phyloP scores from a whole-genome alignment of 2,113 vertebrate species.

The Pelecanus crispus region DNA sequence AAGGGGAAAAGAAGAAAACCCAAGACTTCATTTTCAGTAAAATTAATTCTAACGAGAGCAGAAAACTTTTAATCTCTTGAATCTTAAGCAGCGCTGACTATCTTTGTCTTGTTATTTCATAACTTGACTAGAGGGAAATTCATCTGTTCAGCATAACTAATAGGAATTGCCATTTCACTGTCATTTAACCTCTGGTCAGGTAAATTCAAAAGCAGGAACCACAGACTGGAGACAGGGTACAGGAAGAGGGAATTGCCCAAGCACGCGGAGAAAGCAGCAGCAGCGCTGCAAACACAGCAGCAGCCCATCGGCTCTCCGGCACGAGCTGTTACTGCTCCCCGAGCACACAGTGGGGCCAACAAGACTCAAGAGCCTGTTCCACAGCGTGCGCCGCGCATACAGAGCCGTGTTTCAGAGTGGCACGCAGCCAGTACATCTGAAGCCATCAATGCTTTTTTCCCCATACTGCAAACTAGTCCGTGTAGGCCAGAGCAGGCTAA shows the following conservation, averaged over 20 bases:
- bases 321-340: neutral
- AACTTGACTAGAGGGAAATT: neutral
- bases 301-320: neutral
- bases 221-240: fast-evolving
- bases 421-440: neutral
- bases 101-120: neutral
- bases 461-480: neutral
- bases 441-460: neutral
- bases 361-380: neutral
- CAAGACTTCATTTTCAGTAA: neutral
- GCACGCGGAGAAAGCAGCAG: neutral
- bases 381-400: fast-evolving
- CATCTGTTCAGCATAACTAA: neutral
- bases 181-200: neutral
- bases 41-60: neutral
- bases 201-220: neutral
- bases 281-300: neutral
- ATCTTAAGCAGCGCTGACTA: neutral
- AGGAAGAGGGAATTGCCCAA: neutral
- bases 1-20: neutral
- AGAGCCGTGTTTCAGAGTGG: neutral
- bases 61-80: neutral
- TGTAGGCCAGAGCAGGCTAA: neutral
- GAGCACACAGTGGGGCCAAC: neutral
- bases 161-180: neutral